Conservation (phyloP, 2,113 vertebrate species). For the Crotalus helleri region DNA sequence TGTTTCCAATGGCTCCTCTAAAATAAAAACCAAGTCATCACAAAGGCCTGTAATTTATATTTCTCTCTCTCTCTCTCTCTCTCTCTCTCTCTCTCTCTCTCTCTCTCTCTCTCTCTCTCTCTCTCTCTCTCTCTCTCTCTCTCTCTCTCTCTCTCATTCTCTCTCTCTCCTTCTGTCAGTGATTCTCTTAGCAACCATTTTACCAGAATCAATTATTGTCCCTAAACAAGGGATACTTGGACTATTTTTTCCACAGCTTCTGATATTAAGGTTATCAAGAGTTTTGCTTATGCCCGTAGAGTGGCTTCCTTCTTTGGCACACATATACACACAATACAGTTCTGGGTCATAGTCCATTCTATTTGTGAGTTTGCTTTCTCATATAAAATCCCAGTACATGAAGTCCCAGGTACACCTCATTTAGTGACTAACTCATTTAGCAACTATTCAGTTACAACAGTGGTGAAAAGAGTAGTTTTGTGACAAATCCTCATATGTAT, state of each 20-base stretch:
- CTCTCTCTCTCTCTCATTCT: background rate
- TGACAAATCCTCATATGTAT: background rate
- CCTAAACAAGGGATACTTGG: too few species aligned
- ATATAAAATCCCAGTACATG: background rate
- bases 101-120: background rate
- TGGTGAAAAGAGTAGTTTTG: background rate
- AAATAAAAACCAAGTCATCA: too few species aligned
- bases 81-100: too few species aligned
- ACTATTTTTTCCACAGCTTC: too few species aligned
- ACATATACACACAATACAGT: background rate
- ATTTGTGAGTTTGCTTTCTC: background rate
- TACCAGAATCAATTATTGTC: too few species aligned
- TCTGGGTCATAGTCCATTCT: background rate
- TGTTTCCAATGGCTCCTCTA: too few species aligned
- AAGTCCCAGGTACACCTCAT: background rate
- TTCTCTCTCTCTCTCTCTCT: too few species aligned
- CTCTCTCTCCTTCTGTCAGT: background rate
- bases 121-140: too few species aligned
- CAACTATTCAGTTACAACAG: background rate
- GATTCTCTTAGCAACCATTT: background rate
- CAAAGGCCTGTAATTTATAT: too few species aligned
- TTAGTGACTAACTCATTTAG: background rate
- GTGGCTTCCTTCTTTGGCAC: background rate
- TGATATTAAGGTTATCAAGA: background rate
- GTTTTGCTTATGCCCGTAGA: background rate